Evolutionary conservation across 2,888 invertebrate genomes (phyloP).

Genomic region (Ophion ventricosus): DNA sequence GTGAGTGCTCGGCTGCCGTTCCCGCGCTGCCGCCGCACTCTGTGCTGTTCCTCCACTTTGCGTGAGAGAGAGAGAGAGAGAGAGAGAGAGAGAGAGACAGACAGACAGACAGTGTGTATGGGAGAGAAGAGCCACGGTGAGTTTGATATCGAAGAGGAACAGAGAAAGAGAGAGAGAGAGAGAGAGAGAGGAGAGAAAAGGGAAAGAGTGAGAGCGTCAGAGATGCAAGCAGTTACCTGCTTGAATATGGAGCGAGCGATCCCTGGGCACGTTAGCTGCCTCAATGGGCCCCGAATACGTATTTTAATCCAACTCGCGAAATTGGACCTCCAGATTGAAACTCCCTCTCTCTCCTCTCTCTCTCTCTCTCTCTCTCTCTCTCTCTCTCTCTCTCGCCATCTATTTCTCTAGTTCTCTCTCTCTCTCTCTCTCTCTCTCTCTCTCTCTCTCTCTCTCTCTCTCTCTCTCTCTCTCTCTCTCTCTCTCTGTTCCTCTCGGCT

Average conservation of each 20-base stretch:
- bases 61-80: no score
- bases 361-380: slow-evolving; percentile 27
- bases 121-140: slow-evolving; percentile 26
- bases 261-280: slow-evolving; percentile 68
- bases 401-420: slow-evolving; percentile 9
- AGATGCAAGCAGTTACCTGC: slow-evolving; percentile 69
- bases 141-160: slow-evolving; percentile 33
- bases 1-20: slow-evolving; percentile 43
- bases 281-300: slow-evolving; percentile 69
- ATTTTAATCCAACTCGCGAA: slow-evolving; percentile 73
- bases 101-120: slow-evolving; percentile 3
- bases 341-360: slow-evolving; percentile 60
- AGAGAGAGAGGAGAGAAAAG: slow-evolving; percentile 13
- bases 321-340: slow-evolving; percentile 74
- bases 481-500: slow-evolving; percentile 14
- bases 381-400: slow-evolving; percentile 13
- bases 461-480: no score
- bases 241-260: slow-evolving; percentile 72
- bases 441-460: no score
- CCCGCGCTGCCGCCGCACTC: slow-evolving; percentile 49
- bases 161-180: slow-evolving; percentile 3
- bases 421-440: slow-evolving; percentile 29
- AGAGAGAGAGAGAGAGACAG: slow-evolving; percentile 1
- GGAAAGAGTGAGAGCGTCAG: slow-evolving; percentile 41
- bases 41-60: slow-evolving; percentile 39